Evolutionary conservation across 2,888 invertebrate species (phyloP), one percentile per base, ranked within the genome.

Genomic region (Melinaea marsaeus): DNA sequence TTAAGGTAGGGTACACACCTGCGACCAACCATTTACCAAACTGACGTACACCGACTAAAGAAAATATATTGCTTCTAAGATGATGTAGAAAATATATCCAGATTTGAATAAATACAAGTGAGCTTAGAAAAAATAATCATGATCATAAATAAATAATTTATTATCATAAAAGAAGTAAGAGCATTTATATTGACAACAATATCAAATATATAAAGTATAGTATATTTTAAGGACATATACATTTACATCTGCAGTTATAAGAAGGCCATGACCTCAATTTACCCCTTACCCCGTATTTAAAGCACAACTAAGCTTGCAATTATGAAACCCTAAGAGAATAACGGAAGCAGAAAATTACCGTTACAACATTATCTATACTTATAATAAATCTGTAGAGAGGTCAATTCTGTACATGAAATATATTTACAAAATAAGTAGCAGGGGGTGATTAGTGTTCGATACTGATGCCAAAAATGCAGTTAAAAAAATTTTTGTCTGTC

Each of bases 1-100:
- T 60, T 51, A 51, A 65, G 55, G 66, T 60, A 13, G 51, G 51
- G 54, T 60, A 45, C 63, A 65, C 71, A 68, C 68, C 69, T 69
- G 71, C 64, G 67, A 37, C 59, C 63, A 56, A 63, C 64, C 63
- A 71, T 68, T 65, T 51, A 32, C 51, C 32, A 51, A 51, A 51
- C 51, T 51, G 51, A 51, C 51, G 51, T 51, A 51, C n/a, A 51
- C 48, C 13, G 48, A 48, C 51, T 51, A 51, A 3, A 32, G 51
- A 51, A 51, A 51, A 51, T 51, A 51, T 51, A 51, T 51, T 32
- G 51, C 51, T 51, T 32, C 51, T 6, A 51, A 51, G 51, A 51
- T 51, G 22, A 51, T 32, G 51, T 51, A 32, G 51, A 51, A 51
- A 51, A 51, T 51, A 32, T 51, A 32, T 7, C 11, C 4, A 11